phyloP scores from a whole-genome alignment of 2,797 vertebrate species.

The Bovichtus variegatus region DNA sequence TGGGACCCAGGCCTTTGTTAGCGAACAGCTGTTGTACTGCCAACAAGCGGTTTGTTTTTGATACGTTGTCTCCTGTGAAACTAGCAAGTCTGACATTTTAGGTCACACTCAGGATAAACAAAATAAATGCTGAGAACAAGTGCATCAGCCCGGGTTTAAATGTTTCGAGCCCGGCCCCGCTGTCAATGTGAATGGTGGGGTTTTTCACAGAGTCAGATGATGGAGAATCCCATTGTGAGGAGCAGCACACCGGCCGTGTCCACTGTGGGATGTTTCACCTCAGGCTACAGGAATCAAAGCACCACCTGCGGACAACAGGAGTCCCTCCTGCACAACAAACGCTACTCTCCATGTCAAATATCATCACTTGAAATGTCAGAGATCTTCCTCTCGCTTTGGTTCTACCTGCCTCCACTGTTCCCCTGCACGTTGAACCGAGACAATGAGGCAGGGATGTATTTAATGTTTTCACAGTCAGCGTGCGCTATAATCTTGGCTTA shows the following conservation, averaged over 20 bases:
- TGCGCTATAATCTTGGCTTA: background rate
- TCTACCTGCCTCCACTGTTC: background rate
- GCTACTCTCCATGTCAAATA: conserved; percentile 47
- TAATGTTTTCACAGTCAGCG: conserved; percentile 13
- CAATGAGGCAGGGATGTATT: background rate
- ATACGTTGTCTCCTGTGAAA: conserved; percentile 28
- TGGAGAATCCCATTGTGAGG: conserved; percentile 51
- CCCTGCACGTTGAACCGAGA: background rate
- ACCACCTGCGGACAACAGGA: conserved; percentile 60
- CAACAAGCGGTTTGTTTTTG: conserved; percentile 5
- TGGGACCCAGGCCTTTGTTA: conserved; percentile 15
- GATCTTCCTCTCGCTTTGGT: conserved; percentile 17
- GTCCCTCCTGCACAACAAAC: conserved; percentile 52
- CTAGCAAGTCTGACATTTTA: conserved; percentile 30
- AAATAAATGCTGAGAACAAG: background rate
- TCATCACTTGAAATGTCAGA: conserved; percentile 55
- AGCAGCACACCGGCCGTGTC: conserved; percentile 35
- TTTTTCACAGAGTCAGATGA: conserved; percentile 39
- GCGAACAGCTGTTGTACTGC: conserved; percentile 1
- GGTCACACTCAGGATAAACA: conserved; percentile 1
- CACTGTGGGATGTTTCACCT: conserved; percentile 62
- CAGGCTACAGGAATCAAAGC: conserved; percentile 69
- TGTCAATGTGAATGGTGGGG: conserved; percentile 51
- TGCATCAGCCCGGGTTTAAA: conserved; percentile 11
- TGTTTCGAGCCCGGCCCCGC: conserved; percentile 21